Evolutionary conservation across 1,140 invertebrate species (phyloP).

Genomic region (Diploscapter pachys): DNA sequence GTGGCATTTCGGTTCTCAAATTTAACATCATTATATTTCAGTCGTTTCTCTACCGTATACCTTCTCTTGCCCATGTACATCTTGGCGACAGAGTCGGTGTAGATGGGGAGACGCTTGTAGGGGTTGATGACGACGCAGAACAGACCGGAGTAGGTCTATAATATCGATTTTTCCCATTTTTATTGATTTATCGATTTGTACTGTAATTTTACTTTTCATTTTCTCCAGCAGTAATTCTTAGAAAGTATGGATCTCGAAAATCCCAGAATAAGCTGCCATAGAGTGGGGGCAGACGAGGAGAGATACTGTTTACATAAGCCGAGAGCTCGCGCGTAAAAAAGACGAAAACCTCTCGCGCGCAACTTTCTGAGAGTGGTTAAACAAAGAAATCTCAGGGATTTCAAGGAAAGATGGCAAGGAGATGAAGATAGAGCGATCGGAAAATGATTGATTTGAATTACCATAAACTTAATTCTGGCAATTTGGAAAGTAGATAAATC

Average conservation of each 20-base stretch:
- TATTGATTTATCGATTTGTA: neutral
- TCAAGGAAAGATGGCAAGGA: too few species aligned
- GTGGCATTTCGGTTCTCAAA: constrained; percentile 91
- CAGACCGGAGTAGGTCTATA: constrained; percentile 96
- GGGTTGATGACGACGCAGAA: constrained; percentile 99
- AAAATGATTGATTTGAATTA: neutral
- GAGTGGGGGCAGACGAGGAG: neutral
- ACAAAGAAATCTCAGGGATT: too few species aligned
- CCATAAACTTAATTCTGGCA: neutral
- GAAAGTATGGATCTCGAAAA: too few species aligned
- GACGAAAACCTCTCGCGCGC: too few species aligned
- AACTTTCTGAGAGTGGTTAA: too few species aligned
- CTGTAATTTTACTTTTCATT: neutral
- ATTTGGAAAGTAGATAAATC: constrained; percentile 1
- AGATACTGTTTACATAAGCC: too few species aligned
- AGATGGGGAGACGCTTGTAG: constrained; percentile 99
- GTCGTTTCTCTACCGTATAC: neutral
- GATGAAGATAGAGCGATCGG: too few species aligned
- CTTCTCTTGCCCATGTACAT: constrained; percentile 92
- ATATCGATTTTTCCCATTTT: neutral
- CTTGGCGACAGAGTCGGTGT: constrained; percentile 89
- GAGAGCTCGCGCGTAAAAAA: too few species aligned
- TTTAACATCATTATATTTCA: neutral
- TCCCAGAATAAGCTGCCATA: neutral
- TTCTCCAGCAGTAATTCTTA: neutral